Evolutionary conservation across 2,888 invertebrate genomes (phyloP).

Genomic region (Selenia dentaria): DNA sequence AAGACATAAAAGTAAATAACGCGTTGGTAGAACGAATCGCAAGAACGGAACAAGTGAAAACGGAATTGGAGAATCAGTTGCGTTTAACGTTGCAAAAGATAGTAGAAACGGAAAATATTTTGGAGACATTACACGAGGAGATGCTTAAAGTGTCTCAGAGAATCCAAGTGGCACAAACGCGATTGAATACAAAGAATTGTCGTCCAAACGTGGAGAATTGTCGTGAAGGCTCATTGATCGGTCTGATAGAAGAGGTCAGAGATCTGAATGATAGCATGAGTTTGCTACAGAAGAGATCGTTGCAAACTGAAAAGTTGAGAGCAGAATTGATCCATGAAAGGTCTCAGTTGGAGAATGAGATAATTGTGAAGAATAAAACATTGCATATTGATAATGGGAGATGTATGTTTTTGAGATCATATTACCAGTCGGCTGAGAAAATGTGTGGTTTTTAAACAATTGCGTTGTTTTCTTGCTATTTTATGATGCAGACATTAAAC

Average conservation of each 20-base stretch:
- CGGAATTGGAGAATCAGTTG: slow-evolving; percentile 88
- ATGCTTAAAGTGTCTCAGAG: slow-evolving; percentile 70
- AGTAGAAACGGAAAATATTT: slow-evolving; percentile 70
- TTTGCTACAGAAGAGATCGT: slow-evolving; percentile 61
- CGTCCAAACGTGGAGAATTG: slow-evolving; percentile 76
- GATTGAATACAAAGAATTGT: slow-evolving; percentile 68
- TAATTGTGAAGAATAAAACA: slow-evolving; percentile 73
- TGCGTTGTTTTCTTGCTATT: not conserved
- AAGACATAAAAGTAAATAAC: slow-evolving; percentile 92
- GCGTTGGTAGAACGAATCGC: slow-evolving; percentile 89
- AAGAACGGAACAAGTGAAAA: slow-evolving; percentile 90
- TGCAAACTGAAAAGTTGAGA: slow-evolving; percentile 68
- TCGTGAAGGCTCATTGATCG: slow-evolving; percentile 70
- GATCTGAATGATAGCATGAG: slow-evolving; percentile 73
- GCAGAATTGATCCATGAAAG: slow-evolving; percentile 72
- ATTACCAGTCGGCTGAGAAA: slow-evolving; percentile 75
- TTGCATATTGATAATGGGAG: slow-evolving; percentile 69
- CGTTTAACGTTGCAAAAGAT: slow-evolving; percentile 74
- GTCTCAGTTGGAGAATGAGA: slow-evolving; percentile 69
- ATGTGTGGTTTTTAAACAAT: slow-evolving; percentile 73
- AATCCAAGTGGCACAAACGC: slow-evolving; percentile 73
- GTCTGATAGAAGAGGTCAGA: slow-evolving; percentile 71
- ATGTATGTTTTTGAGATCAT: slow-evolving; percentile 69
- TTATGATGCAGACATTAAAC: too few relatives aligned
- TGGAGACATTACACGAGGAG: slow-evolving; percentile 70